Percentiles rank a stretch among this genome's conserved stretches.
Evolutionary conservation across 2,888 invertebrate genomes (phyloP).

Genomic region (Amblyteles armatorius): DNA sequence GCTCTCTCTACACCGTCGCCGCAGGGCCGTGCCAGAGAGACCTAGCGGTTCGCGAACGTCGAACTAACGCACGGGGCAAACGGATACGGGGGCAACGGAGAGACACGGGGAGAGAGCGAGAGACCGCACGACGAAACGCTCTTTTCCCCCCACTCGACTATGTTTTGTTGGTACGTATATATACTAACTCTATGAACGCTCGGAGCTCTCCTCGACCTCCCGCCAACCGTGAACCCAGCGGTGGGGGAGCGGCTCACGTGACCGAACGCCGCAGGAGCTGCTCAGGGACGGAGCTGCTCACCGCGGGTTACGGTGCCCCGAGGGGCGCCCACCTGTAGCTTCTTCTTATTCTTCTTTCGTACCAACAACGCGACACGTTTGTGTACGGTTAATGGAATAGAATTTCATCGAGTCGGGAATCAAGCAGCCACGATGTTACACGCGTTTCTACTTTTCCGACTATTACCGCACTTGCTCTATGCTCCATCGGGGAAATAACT

Average conservation of each 20-base stretch:
- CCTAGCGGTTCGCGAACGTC: slow-evolving; percentile 55
- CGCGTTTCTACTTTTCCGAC: slow-evolving; percentile 3
- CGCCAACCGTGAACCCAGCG: slow-evolving; percentile 49
- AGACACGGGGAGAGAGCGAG: slow-evolving; percentile 10
- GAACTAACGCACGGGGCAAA: slow-evolving; percentile 46
- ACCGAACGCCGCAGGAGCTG: slow-evolving; percentile 68
- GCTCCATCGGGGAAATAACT: not conserved
- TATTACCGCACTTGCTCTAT: not conserved
- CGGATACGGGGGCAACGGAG: slow-evolving; percentile 25
- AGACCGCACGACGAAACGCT: slow-evolving; percentile 7
- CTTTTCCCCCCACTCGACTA: slow-evolving; percentile 11
- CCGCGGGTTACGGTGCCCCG: slow-evolving; percentile 65
- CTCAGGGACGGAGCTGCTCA: slow-evolving; percentile 73
- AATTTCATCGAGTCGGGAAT: slow-evolving; percentile 21
- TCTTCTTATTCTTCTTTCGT: slow-evolving; percentile 60
- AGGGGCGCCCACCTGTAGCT: slow-evolving; percentile 80
- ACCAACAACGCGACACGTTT: slow-evolving; percentile 5
- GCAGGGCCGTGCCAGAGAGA: slow-evolving; percentile 59
- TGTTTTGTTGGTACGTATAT: slow-evolving; percentile 18
- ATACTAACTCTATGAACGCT: slow-evolving; percentile 15
- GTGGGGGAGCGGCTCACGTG: slow-evolving; percentile 74
- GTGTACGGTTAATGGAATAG: slow-evolving; percentile 16
- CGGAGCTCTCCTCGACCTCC: slow-evolving; percentile 34
- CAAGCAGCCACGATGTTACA: not conserved
- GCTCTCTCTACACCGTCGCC: slow-evolving; percentile 36